Evolutionary conservation across 2,888 invertebrate species (phyloP).

Genomic region (Drosophila merina): DNA sequence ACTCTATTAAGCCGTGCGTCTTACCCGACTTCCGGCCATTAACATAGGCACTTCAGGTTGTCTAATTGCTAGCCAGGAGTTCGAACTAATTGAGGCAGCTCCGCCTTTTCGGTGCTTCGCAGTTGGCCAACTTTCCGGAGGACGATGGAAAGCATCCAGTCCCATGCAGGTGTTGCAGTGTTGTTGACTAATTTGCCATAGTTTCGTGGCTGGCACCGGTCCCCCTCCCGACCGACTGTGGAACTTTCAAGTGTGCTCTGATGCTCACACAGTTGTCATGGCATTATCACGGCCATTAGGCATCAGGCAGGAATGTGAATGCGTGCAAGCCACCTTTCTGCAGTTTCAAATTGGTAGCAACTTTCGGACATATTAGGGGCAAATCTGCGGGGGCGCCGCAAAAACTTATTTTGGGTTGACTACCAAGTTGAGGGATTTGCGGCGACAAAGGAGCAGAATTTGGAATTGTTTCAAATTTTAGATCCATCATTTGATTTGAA

Average conservation of each 20-base stretch:
- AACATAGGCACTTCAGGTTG: conserved; percentile 17
- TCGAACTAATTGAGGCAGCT: conserved; percentile 49
- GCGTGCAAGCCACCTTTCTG: conserved; percentile 6
- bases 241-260: conserved; percentile 30
- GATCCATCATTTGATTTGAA: conserved; percentile 16
- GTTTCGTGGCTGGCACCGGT: conserved; percentile 30
- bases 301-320: conserved; percentile 23
- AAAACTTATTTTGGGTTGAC: conserved; percentile 8
- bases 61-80: conserved; percentile 42
- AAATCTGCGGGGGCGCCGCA: conserved; percentile 14
- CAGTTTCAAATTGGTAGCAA: conserved; percentile 26
- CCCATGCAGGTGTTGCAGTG: conserved; percentile 40
- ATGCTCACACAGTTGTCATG: conserved; percentile 45
- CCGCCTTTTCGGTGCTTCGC: conserved; percentile 10
- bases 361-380: conserved; percentile 32
- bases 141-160: conserved; percentile 7
- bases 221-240: neutral
- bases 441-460: neutral
- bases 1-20: neutral
- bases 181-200: conserved; percentile 50
- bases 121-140: conserved; percentile 15
- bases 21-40: conserved; percentile 29
- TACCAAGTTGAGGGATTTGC: neutral
- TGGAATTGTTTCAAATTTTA: conserved; percentile 9
- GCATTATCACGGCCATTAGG: conserved; percentile 51